Evolutionary conservation across 2,113 vertebrate genomes (phyloP).

Genomic region (Daboia siamensis): DNA sequence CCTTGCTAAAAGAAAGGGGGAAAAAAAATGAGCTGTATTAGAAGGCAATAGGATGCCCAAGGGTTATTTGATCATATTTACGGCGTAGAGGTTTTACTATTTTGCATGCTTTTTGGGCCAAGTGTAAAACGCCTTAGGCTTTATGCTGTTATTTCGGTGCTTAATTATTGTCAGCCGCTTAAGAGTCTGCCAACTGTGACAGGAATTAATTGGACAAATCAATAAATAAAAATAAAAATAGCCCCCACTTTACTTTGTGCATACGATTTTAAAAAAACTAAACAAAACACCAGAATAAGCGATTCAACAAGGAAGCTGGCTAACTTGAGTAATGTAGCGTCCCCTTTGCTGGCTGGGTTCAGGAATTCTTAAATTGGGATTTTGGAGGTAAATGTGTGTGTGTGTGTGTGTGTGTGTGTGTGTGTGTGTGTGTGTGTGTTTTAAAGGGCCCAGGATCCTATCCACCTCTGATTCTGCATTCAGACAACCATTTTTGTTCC

Average conservation of each 20-base stretch:
- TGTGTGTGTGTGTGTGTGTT: no score
- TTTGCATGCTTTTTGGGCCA: no score
- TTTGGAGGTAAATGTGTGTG: background rate
- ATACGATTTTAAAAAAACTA: background rate
- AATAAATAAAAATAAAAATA: background rate
- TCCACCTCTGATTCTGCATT: background rate
- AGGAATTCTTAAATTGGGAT: background rate
- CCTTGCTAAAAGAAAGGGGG: no score
- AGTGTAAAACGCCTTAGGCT: no score
- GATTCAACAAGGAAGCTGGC: background rate
- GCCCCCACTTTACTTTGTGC: background rate
- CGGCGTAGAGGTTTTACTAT: no score
- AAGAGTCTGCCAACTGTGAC: no score
- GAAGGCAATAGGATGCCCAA: no score
- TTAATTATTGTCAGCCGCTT: no score
- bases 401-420: no score
- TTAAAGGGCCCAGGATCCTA: background rate
- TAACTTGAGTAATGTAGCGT: background rate
- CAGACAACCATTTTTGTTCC: background rate
- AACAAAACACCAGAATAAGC: background rate
- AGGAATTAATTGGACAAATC: background rate
- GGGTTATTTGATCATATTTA: no score
- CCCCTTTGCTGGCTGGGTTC: background rate
- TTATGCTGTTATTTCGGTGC: no score
- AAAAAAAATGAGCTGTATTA: no score